A percentile compares a stretch with the other conserved stretches of the same genome.
phyloP scores from a whole-genome alignment of 30 jellyfish, hydroid and myxozoan genomes.

The Nemopilema nomurai region DNA sequence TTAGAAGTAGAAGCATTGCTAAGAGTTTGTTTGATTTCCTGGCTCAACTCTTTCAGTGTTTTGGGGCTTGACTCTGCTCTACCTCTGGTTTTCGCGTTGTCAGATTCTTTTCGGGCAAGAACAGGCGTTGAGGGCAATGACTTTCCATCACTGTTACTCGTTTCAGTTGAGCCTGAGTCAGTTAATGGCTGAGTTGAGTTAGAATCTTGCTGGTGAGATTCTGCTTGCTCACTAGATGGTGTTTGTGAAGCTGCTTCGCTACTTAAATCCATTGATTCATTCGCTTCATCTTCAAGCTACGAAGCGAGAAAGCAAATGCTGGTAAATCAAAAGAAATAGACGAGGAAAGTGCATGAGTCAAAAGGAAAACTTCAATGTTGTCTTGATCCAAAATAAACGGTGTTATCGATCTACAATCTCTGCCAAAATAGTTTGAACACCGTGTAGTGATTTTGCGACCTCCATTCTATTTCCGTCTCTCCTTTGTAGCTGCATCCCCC shows the following conservation, averaged over 20 bases:
- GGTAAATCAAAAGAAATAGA: too few species aligned
- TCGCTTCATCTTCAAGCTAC: constrained; percentile 22
- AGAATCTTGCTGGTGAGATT: background rate
- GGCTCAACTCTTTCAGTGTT: constrained; percentile 47
- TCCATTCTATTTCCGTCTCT: too few species aligned
- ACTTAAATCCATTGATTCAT: constrained; percentile 4
- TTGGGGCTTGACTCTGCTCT: constrained; percentile 54
- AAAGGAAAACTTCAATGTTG: too few species aligned
- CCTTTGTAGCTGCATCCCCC: too few species aligned
- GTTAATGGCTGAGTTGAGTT: background rate
- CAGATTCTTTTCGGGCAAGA: background rate
- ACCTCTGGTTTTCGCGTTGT: constrained; percentile 6
- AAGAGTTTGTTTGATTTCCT: constrained; percentile 14
- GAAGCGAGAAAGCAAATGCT: background rate
- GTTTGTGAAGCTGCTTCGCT: background rate
- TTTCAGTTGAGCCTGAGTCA: background rate
- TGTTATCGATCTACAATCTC: too few species aligned
- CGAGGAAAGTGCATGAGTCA: too few species aligned
- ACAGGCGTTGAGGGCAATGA: background rate
- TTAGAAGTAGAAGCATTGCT: background rate
- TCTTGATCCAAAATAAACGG: too few species aligned
- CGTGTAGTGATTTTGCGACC: too few species aligned
- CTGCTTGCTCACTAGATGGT: constrained; percentile 1
- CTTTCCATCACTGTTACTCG: background rate
- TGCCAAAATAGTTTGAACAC: too few species aligned